Conservation (phyloP, 2,888 invertebrate species). For the Acleris cristana region DNA sequence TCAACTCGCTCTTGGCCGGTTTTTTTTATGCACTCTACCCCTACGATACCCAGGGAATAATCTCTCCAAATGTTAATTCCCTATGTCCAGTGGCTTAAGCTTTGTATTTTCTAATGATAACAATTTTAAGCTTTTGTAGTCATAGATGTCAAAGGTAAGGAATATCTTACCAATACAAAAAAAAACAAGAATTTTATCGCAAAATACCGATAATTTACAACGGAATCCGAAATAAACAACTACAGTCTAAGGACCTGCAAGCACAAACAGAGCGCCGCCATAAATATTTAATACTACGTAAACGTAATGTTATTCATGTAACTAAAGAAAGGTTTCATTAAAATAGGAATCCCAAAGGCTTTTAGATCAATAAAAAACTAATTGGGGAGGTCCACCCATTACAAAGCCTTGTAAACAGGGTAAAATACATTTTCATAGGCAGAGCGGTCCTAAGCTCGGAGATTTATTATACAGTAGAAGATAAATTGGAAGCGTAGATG, state of each 20-base stretch:
- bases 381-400: conserved; percentile 43
- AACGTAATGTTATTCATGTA: conserved; percentile 44
- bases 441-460: conserved; percentile 28
- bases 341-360: conserved; percentile 50
- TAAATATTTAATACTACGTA: conserved; percentile 46
- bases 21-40: too few relatives aligned
- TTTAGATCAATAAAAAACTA: conserved; percentile 51
- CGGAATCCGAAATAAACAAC: conserved; percentile 16
- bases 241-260: neutral
- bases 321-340: conserved; percentile 54
- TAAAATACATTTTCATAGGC: conserved; percentile 37
- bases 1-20: too few relatives aligned
- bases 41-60: too few relatives aligned
- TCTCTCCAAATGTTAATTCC: too few relatives aligned
- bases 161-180: neutral
- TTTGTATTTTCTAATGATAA: too few relatives aligned
- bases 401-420: conserved; percentile 34
- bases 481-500: conserved; percentile 33
- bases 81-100: too few relatives aligned
- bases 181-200: neutral
- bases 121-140: too few relatives aligned
- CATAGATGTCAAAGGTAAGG: too few relatives aligned
- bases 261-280: conserved; percentile 25
- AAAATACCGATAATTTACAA: conserved; percentile 40
- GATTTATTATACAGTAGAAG: conserved; percentile 32